Evolutionary conservation across 2,888 invertebrate genomes (phyloP).

Genomic region (Clunio marinus): DNA sequence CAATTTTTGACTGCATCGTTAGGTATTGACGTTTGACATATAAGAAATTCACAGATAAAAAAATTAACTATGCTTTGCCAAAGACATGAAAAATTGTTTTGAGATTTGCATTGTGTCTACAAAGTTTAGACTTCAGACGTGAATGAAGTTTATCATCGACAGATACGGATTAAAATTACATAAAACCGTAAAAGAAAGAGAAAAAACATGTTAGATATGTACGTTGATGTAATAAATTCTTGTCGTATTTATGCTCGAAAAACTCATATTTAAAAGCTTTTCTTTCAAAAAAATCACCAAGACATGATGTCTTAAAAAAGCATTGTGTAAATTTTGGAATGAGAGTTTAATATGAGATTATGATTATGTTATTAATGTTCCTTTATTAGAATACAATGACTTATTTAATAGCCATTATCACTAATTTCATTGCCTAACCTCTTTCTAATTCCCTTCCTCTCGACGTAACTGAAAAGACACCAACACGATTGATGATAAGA

Average conservation of each 20-base stretch:
- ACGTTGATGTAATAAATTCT: slow-evolving; percentile 7
- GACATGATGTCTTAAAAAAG: no score
- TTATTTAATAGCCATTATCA: slow-evolving; percentile 36
- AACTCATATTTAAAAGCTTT: not conserved
- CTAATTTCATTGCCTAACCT: slow-evolving; percentile 27
- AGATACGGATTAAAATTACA: not conserved
- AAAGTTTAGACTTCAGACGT: no score
- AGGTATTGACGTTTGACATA: not conserved
- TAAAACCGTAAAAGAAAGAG: not conserved
- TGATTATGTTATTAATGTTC: slow-evolving; percentile 38
- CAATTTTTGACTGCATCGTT: not conserved
- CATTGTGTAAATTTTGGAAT: not conserved
- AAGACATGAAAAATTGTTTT: slow-evolving; percentile 5
- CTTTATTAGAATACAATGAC: slow-evolving; percentile 36
- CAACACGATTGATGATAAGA: slow-evolving; percentile 28
- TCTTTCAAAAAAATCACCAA: no score
- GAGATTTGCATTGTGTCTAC: no score
- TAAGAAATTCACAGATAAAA: no score
- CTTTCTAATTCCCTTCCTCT: slow-evolving; percentile 5
- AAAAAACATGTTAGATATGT: slow-evolving; percentile 23
- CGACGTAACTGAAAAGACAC: not conserved
- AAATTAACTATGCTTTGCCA: no score
- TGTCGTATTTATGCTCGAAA: not conserved
- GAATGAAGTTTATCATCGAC: slow-evolving; percentile 32
- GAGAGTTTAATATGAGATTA: slow-evolving; percentile 30